Conservation (phyloP, 2,113 vertebrate genomes). For the Suncus etruscus region DNA sequence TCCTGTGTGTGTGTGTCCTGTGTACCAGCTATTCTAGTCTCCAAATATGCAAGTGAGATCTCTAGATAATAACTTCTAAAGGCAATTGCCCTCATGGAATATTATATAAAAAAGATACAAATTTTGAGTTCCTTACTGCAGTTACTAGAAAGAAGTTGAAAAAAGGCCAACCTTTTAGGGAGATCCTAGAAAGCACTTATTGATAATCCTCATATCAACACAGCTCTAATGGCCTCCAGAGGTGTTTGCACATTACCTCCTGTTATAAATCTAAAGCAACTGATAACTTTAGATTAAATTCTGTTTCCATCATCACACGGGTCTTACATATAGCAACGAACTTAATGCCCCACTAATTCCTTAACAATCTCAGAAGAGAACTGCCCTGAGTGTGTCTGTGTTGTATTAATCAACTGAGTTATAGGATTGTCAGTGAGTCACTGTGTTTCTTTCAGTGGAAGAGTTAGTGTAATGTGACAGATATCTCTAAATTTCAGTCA, state of each 20-base stretch:
- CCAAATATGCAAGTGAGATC: no score
- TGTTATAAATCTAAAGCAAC: slow-evolving; percentile 43
- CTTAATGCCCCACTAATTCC: slow-evolving; percentile 53
- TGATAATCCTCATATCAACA: background rate
- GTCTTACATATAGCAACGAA: slow-evolving; percentile 38
- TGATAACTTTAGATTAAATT: slow-evolving; percentile 23
- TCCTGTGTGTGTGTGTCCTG: no score
- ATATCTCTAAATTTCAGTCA: background rate
- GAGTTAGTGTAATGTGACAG: background rate
- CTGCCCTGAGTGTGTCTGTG: background rate
- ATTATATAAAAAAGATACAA: background rate
- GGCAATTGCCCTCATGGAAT: background rate
- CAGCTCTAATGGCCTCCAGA: background rate
- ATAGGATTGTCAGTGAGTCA: background rate
- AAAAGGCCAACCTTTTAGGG: background rate
- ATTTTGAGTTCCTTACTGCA: background rate
- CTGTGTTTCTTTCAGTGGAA: background rate
- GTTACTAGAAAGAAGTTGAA: slow-evolving; percentile 9
- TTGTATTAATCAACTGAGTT: slow-evolving; percentile 35
- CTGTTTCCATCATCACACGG: slow-evolving; percentile 49
- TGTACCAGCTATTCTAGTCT: no score
- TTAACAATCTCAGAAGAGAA: slow-evolving; percentile 55
- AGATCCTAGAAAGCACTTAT: background rate
- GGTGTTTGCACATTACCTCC: background rate
- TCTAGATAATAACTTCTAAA: background rate